A percentile compares a stretch with the other conserved stretches of the same genome.
phyloP scores from a whole-genome alignment of 2,113 vertebrate genomes.

The Trichechus manatus region DNA sequence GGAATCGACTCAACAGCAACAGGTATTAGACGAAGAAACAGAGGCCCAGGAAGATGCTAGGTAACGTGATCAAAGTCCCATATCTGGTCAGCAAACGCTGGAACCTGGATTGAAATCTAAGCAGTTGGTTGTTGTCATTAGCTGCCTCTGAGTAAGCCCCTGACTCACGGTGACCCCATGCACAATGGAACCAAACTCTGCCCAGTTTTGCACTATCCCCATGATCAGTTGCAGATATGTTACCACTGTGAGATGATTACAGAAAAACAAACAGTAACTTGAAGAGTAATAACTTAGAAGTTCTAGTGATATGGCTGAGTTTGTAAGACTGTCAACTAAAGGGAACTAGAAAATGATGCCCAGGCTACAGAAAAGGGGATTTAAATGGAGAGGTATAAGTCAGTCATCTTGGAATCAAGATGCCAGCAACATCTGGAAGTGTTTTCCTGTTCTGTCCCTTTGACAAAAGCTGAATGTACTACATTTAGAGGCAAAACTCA shows the following conservation, averaged over 20 bases:
- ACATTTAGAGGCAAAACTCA: neutral
- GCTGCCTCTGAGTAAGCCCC: no score
- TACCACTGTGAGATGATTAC: neutral
- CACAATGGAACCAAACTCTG: no score
- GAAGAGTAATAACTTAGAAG: neutral
- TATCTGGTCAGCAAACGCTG: neutral
- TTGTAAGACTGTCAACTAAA: neutral
- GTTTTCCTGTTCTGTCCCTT: neutral
- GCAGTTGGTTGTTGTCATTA: no score
- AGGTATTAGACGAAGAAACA: neutral
- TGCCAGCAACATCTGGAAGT: neutral
- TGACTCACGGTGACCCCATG: no score
- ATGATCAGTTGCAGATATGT: no score
- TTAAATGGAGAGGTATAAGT: neutral
- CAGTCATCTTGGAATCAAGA: neutral
- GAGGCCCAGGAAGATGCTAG: neutral
- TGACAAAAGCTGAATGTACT: neutral
- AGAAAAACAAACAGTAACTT: neutral
- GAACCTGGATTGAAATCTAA: neutral
- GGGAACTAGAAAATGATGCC: neutral
- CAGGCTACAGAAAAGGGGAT: neutral
- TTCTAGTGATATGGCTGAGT: neutral
- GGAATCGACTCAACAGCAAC: neutral
- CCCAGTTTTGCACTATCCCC: no score
- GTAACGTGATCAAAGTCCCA: neutral